Percentiles rank a stretch among this genome's conserved stretches.
These are phyloP conservation scores for Drosophila nigricruria DNA, from an alignment of 2,888 invertebrate genomes.

Conservation along the genomic window DNA sequence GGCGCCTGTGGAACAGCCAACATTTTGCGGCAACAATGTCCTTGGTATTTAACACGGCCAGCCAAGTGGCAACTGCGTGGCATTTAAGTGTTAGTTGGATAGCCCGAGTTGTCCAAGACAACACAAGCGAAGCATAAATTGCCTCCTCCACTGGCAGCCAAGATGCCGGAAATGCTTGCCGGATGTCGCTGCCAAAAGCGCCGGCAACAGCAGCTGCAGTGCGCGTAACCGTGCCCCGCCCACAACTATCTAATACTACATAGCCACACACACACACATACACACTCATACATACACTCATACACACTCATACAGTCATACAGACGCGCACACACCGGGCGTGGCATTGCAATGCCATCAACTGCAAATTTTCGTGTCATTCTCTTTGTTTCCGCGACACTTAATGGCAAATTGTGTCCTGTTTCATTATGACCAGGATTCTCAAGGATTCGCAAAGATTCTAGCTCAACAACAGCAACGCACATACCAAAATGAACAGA, in stretches of 20 bases:
- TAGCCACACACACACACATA: not conserved
- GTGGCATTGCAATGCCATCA: conserved; percentile 21
- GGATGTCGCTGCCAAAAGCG: conserved; percentile 49
- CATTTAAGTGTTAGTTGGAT: conserved; percentile 32
- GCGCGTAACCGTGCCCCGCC: not conserved
- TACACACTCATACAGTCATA: not conserved
- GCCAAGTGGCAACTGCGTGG: conserved; percentile 46
- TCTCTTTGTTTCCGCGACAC: conserved; percentile 39
- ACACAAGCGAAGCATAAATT: conserved; percentile 52
- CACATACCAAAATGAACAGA: not conserved
- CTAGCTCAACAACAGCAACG: not conserved
- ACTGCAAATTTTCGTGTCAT: conserved; percentile 26
- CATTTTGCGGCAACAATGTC: conserved; percentile 42
- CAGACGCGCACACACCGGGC: conserved; percentile 2
- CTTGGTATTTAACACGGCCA: conserved; percentile 56
- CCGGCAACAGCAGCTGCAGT: conserved; percentile 17
- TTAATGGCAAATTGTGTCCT: conserved; percentile 26
- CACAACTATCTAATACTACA: not conserved
- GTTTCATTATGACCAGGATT: conserved; percentile 11
- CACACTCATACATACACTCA: not conserved
- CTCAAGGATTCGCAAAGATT: conserved; percentile 7
- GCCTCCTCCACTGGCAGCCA: conserved; percentile 20
- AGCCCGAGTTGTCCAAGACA: conserved; percentile 34
- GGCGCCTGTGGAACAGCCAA: conserved; percentile 16
- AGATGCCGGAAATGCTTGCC: conserved; percentile 50